These are phyloP conservation scores for Ectemnius continuus DNA, from an alignment of 2,888 invertebrate genomes.

Conservation along the genomic window DNA sequence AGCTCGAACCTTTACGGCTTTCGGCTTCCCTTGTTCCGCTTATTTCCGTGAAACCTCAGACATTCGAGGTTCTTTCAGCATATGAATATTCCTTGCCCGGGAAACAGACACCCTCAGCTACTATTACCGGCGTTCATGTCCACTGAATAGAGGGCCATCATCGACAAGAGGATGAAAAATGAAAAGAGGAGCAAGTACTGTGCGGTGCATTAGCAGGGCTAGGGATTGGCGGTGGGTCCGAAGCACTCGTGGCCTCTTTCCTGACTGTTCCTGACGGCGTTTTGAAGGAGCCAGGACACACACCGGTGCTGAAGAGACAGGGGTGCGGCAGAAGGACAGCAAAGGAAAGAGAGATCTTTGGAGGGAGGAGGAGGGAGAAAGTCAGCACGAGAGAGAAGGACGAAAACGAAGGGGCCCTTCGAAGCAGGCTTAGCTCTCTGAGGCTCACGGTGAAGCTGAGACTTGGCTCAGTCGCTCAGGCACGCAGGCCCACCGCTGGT, in stretches of 20 bases:
- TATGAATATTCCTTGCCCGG: neutral
- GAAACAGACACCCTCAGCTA: slow-evolving; percentile 67
- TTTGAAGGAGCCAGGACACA: slow-evolving; percentile 47
- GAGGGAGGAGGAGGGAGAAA: slow-evolving; percentile 30
- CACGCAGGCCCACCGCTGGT: slow-evolving; percentile 80
- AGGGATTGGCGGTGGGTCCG: slow-evolving; percentile 45
- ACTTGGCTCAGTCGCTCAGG: slow-evolving; percentile 62
- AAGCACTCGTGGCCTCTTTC: slow-evolving; percentile 59
- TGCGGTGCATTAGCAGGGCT: slow-evolving; percentile 31
- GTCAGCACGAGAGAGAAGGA: slow-evolving; percentile 42
- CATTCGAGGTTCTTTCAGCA: neutral
- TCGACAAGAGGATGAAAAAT: slow-evolving; percentile 34
- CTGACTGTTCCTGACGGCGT: slow-evolving; percentile 58
- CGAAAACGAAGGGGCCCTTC: slow-evolving; percentile 47
- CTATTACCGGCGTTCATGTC: slow-evolving; percentile 52
- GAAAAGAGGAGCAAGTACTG: slow-evolving; percentile 26
- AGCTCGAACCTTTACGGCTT: slow-evolving; percentile 11
- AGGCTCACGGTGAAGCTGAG: slow-evolving; percentile 60
- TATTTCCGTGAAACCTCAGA: slow-evolving; percentile 26
- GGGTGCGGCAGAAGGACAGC: slow-evolving; percentile 23
- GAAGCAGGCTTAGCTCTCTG: slow-evolving; percentile 58
- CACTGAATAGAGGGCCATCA: slow-evolving; percentile 41
- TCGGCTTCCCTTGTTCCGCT: slow-evolving; percentile 54
- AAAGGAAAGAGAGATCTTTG: slow-evolving; percentile 12
- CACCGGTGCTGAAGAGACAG: slow-evolving; percentile 16